Base-by-base conservation (phyloP, 2,797 vertebrate genomes). In the Siniperca undulata region DNA sequence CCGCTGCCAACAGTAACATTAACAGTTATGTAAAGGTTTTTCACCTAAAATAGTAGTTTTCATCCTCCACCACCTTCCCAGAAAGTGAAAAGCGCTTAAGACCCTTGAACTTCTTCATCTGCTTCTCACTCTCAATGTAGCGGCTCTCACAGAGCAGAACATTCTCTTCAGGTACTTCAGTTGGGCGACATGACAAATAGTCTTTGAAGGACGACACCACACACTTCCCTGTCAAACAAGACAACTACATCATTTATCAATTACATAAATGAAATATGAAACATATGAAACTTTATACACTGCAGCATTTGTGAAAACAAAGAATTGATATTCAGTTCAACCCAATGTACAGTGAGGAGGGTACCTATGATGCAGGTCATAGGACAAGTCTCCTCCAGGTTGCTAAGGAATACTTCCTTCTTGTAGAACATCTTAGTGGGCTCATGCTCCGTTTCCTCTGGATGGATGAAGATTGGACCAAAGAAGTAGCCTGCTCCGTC, bases 361-460 rank as follows among this genome's bases (percentile, higher is more conserved):
- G 11, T 95, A 99, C 98, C 98, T 85, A 98, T 95, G 92, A 99
- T 96, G 92, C 98, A 99, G 71, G 96, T 97, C 98, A 99, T 99
- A 0, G 98, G 98, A 81, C 98, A 99, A 40, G 97, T 96, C 92
- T 99, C 98, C 90, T 99, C 98, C 56, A 99, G 91, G 92, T 98
- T 99, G 94, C 98, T 99, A 36, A 99, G 95, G 94, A 99, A 99
- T 80, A 99, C 97, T 95, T 99, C 98, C 90, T 98, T 99, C 93
- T 99, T 99, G 92, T 99, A 99, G 91, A 99, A 99, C 98, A 99
- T 99, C 95, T 99, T 99, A 22, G 98, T 99, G 77, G 98, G 98
- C 68, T 99, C 98, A 27, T 99, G 98, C 80, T 99, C 98, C 0
- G 98, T 99, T 91, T 99, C 98, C 88, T 99, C 98, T 42, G 98